Evolutionary conservation across 2,888 invertebrate species (phyloP), one percentile per base, ranked within the genome.

Genomic region (Aleiodes alternator): DNA sequence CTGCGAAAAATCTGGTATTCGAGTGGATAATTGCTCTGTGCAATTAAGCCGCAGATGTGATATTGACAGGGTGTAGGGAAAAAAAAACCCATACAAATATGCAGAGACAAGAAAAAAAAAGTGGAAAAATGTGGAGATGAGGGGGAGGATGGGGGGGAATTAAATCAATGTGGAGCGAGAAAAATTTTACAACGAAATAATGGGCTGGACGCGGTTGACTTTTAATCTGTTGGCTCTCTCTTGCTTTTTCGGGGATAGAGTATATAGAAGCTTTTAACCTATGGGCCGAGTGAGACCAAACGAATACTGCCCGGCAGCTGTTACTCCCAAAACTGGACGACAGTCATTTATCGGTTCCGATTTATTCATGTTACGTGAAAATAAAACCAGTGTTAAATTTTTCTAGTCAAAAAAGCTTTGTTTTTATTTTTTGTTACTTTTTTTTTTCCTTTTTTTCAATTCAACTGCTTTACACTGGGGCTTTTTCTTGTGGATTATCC

Each of bases 161-260:
- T 23, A 23, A 29, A 69, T 74, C 50, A 48, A 56, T 68, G 48
- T 53, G 16, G 43, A 11, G 59, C n/a, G 43, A 71, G 29, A 6
- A 31, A 57, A 29, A 29, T 31, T 64, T 48, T 14, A 59, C 14
- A 48, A 48, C 55, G 53, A 34, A 48, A 43, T 59, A 56, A 66
- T 69, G 66, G 48, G 55, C 55, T 23, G 31, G 75, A 73, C 72
- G 72, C 74, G 74, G 76, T 61, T 61, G 75, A 79, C 76, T 77
- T 80, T 80, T 80, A 80, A 80, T 80, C 79, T 73, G 73, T 68
- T 55, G 77, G 76, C 78, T 78, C 78, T 78, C 23, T 78, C 74
- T 77, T 75, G 75, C 76, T 64, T 64, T 64, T 48, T 8, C 0
- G 4, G 38, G 48, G 6, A 16, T 61, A 23, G 23, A 23, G 34